Conservation (phyloP, 2,113 vertebrate genomes). For the Panthera tigris region DNA sequence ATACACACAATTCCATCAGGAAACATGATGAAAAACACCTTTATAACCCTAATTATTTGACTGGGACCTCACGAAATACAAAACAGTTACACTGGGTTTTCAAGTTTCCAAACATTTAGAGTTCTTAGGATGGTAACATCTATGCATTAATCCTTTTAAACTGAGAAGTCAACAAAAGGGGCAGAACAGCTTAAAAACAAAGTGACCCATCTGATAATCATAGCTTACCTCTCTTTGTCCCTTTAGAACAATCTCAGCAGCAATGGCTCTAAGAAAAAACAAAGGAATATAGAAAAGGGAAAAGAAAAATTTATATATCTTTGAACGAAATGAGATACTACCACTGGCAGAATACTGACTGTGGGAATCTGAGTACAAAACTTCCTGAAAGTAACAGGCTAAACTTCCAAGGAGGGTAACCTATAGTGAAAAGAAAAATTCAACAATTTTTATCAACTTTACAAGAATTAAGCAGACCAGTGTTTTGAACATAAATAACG, state of each 20-base stretch:
- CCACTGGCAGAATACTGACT: slow-evolving; percentile 84
- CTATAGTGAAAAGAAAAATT: slow-evolving; percentile 86
- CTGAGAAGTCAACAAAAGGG: slow-evolving; percentile 45
- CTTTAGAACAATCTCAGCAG: slow-evolving; percentile 93
- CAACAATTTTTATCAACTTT: slow-evolving; percentile 87
- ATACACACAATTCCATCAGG: slow-evolving; percentile 77
- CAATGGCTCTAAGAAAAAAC: slow-evolving; percentile 91
- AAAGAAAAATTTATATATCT: slow-evolving; percentile 83
- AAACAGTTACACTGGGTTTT: slow-evolving; percentile 44
- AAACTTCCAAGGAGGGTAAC: slow-evolving; percentile 85
- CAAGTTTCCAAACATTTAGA: slow-evolving; percentile 21
- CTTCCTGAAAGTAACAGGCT: slow-evolving; percentile 86
- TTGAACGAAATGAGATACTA: slow-evolving; percentile 76
- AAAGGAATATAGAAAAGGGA: slow-evolving; percentile 85
- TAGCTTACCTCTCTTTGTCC: slow-evolving; percentile 94
- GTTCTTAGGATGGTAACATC: slow-evolving; percentile 37
- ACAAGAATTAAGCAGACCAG: slow-evolving; percentile 85
- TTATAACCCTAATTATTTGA: slow-evolving; percentile 43
- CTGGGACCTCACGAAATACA: slow-evolving; percentile 20
- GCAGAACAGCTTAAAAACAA: background rate
- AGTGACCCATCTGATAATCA: slow-evolving; percentile 52
- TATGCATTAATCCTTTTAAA: slow-evolving; percentile 57
- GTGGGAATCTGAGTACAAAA: slow-evolving; percentile 84
- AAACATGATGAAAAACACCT: slow-evolving; percentile 50
- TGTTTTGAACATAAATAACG: slow-evolving; percentile 76